phyloP scores from a whole-genome alignment of 2,888 invertebrate species.

The Quadroppia sp. region DNA sequence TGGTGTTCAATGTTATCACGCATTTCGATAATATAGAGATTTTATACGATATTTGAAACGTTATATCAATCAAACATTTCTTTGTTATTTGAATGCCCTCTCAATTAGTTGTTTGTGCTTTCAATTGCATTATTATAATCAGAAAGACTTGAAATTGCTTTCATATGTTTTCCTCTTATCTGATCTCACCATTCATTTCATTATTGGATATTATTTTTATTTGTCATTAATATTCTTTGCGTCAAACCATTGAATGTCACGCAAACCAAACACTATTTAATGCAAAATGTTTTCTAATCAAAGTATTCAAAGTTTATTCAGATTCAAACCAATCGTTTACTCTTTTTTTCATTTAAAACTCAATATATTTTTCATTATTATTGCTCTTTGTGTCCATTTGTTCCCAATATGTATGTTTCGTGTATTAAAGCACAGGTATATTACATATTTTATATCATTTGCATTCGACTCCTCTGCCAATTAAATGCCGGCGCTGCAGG shows the following conservation, averaged over 20 bases:
- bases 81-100: constrained; percentile 7
- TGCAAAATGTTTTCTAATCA: constrained; percentile 8
- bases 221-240: constrained; percentile 23
- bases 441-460: background rate
- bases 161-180: constrained; percentile 14
- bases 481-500: background rate
- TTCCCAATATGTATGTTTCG: background rate
- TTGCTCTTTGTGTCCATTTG: background rate
- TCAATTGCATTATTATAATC: constrained; percentile 23
- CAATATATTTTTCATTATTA: constrained; percentile 17
- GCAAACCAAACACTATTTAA: constrained; percentile 2
- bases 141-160: constrained; percentile 1
- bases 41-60: constrained; percentile 15
- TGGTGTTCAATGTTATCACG: constrained; percentile 5
- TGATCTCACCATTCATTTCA: constrained; percentile 31
- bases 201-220: constrained; percentile 32
- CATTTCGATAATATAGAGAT: constrained; percentile 31
- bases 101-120: background rate
- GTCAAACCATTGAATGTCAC: constrained; percentile 3
- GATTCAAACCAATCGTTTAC: background rate
- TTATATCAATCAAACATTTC: constrained; percentile 33
- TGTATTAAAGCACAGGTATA: background rate
- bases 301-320: constrained; percentile 17
- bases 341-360: background rate
- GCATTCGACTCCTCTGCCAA: constrained; percentile 5